These are phyloP conservation scores for Heteromormyrus szaboi DNA, from an alignment of 2,797 vertebrate species.

Conservation along the genomic window DNA sequence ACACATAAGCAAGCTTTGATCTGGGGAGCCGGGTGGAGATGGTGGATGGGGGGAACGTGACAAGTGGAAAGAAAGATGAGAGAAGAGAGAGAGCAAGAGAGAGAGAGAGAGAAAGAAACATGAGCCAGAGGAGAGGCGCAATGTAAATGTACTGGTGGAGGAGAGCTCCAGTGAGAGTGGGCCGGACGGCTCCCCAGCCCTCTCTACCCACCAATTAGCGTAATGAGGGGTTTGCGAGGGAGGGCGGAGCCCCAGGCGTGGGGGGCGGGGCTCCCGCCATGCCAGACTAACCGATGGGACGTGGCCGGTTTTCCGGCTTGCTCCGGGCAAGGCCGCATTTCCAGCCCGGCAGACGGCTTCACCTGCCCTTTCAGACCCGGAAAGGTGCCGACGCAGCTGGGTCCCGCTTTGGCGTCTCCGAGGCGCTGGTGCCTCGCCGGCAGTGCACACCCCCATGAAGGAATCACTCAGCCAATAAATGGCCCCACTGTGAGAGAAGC, in stretches of 20 bases:
- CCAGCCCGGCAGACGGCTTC: conserved; percentile 37
- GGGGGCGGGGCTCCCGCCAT: conserved; percentile 33
- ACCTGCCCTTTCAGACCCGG: conserved; percentile 5
- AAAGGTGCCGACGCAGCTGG: background rate
- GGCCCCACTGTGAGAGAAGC: background rate
- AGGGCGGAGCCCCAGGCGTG: conserved; percentile 33
- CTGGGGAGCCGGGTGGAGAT: background rate
- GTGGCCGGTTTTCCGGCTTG: background rate
- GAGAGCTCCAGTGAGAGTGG: background rate
- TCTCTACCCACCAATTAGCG: conserved; percentile 66
- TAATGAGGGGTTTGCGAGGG: conserved; percentile 61
- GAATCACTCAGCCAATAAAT: conserved; percentile 17
- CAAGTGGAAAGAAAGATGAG: background rate
- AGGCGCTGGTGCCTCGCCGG: too few relatives aligned
- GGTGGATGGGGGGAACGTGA: background rate
- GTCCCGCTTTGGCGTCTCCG: background rate
- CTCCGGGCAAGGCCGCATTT: background rate
- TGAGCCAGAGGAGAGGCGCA: background rate
- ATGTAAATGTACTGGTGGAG: background rate
- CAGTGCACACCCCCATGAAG: background rate
- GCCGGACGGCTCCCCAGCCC: background rate
- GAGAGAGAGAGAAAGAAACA: background rate
- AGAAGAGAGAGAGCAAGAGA: background rate
- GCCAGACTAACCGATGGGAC: background rate
- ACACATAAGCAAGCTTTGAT: conserved; percentile 31